Evolutionary conservation across 2,888 invertebrate species (phyloP).

Genomic region (Choreutis nemorana): DNA sequence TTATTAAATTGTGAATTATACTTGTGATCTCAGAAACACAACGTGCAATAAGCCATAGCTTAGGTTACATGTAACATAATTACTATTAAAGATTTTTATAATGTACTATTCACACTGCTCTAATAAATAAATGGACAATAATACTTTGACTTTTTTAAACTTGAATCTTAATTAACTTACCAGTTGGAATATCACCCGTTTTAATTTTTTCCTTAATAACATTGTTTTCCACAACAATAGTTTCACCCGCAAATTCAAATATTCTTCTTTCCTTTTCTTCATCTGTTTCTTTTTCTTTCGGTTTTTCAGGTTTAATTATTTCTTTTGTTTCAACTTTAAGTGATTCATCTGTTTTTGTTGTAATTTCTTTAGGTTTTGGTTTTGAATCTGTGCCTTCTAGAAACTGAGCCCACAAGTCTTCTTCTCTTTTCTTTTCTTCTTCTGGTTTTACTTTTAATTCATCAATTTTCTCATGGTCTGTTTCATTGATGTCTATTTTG

Average conservation of each 20-base stretch:
- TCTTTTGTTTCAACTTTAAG: conserved; percentile 8
- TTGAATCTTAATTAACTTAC: no score
- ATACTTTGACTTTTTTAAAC: no score
- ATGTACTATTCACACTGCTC: no score
- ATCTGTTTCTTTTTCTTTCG: conserved; percentile 24
- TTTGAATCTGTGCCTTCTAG: conserved; percentile 72
- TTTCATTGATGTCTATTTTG: conserved; percentile 14
- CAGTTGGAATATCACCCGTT: conserved; percentile 29
- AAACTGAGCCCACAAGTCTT: conserved; percentile 83
- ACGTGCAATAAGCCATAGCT: no score
- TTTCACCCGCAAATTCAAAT: conserved; percentile 91
- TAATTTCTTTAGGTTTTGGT: conserved; percentile 23
- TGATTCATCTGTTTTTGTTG: conserved; percentile 11
- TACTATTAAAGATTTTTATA: no score
- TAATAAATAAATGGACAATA: no score
- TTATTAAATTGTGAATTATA: no score
- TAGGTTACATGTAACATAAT: no score
- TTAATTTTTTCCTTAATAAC: conserved; percentile 47
- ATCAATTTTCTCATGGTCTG: conserved; percentile 22
- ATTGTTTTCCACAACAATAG: conserved; percentile 65
- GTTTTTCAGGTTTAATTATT: conserved; percentile 1
- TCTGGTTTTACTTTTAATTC: conserved; percentile 53
- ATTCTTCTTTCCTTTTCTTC: conserved; percentile 70
- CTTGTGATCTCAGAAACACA: no score
- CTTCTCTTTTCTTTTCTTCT: conserved; percentile 75